A percentile compares a stretch with the other conserved stretches of the same genome.
Conservation (phyloP, 2,888 invertebrate species). For the Prionchulus punctatus region DNA sequence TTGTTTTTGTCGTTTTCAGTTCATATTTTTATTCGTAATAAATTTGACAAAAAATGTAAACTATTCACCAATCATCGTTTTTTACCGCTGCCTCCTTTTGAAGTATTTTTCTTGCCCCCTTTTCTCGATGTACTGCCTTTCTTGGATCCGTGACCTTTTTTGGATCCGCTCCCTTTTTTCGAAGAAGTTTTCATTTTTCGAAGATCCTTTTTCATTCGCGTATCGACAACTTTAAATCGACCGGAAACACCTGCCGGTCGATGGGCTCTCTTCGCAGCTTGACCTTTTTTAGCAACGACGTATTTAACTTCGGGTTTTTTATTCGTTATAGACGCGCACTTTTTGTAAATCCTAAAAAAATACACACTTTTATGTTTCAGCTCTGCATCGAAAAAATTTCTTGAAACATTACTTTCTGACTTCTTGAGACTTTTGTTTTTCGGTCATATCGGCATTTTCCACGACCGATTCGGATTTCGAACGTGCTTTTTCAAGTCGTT, state of each 20-base stretch:
- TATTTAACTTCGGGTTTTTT: slow-evolving; percentile 79
- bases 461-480: slow-evolving; percentile 78
- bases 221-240: slow-evolving; percentile 81
- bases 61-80: no score
- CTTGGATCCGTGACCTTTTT: no score
- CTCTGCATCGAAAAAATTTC: background rate
- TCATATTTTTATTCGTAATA: no score
- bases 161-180: no score
- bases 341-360: slow-evolving; percentile 57
- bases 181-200: slow-evolving; percentile 21
- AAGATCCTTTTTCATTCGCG: slow-evolving; percentile 79
- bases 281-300: slow-evolving; percentile 71
- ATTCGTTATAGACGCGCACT: slow-evolving; percentile 34
- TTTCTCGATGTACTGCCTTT: no score
- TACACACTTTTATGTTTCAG: slow-evolving; percentile 2
- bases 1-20: no score
- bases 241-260: slow-evolving; percentile 63
- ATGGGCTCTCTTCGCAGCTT: slow-evolving; percentile 49
- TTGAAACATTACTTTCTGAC: slow-evolving; percentile 23
- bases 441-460: slow-evolving; percentile 60
- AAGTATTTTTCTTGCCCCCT: no score
- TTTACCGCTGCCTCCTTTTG: no score
- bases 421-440: slow-evolving; percentile 55
- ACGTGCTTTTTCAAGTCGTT: slow-evolving; percentile 74
- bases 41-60: no score